phyloP scores from a whole-genome alignment of 2,888 invertebrate genomes.

The Caenorhabditis sp. region DNA sequence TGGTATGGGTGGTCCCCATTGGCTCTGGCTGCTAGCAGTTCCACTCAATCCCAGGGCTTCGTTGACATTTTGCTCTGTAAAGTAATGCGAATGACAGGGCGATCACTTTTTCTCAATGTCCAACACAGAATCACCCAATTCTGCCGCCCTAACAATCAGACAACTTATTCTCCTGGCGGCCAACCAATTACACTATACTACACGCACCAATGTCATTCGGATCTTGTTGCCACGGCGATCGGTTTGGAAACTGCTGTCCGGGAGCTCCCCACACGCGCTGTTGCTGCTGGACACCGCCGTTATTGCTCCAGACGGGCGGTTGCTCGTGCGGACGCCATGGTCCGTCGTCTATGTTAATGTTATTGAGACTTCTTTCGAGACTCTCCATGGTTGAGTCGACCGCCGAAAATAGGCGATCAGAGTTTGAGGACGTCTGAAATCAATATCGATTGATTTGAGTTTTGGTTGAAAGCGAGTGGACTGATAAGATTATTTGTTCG shows the following conservation, averaged over 20 bases:
- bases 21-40: constrained; percentile 15
- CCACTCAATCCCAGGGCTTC: constrained; percentile 50
- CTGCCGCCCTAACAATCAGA: not conserved
- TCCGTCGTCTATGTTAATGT: constrained; percentile 62
- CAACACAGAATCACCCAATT: too few relatives aligned
- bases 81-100: too few relatives aligned
- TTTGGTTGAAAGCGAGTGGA: too few relatives aligned
- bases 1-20: constrained; percentile 62
- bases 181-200: not conserved
- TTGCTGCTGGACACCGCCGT: constrained; percentile 28
- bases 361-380: constrained; percentile 65
- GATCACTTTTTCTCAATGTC: too few relatives aligned
- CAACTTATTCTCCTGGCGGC: not conserved
- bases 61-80: constrained; percentile 45
- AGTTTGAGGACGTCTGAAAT: constrained; percentile 46
- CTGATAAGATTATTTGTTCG: constrained; percentile 34
- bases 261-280: constrained; percentile 51
- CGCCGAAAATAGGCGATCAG: constrained; percentile 54
- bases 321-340: constrained; percentile 66
- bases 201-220: constrained; percentile 27
- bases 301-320: constrained; percentile 45
- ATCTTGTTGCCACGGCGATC: constrained; percentile 48
- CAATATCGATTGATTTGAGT: too few relatives aligned
- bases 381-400: constrained; percentile 58
- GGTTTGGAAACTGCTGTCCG: constrained; percentile 32